Conservation (phyloP, 2,797 vertebrate genomes). For the Darevskia mixta region DNA sequence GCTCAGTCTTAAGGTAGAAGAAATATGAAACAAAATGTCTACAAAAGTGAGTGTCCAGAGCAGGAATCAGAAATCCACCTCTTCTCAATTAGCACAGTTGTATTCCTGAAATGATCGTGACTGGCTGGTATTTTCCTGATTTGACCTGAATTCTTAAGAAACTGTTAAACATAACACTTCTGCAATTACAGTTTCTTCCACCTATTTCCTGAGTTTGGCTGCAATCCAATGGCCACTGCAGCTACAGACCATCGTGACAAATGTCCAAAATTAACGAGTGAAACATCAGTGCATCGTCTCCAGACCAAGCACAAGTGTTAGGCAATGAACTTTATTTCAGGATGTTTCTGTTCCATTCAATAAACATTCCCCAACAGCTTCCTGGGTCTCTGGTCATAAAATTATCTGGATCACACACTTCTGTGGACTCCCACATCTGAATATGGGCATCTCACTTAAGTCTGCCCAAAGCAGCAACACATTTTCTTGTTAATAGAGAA, state of each 20-base stretch:
- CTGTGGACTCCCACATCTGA: background rate
- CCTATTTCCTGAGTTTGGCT: background rate
- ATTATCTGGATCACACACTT: background rate
- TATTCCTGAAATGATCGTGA: background rate
- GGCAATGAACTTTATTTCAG: background rate
- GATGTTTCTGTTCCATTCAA: background rate
- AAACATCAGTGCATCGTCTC: background rate
- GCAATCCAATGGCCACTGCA: background rate
- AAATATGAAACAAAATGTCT: background rate
- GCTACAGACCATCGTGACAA: background rate
- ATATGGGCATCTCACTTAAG: constrained; percentile 4
- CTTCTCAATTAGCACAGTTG: background rate
- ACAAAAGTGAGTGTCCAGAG: background rate
- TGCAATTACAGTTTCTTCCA: background rate
- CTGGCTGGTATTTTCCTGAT: background rate
- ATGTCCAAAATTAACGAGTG: background rate
- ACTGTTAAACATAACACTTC: background rate
- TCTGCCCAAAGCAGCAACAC: background rate
- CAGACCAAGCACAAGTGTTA: background rate
- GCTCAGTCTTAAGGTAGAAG: background rate
- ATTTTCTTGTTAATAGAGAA: constrained; percentile 2
- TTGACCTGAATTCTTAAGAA: background rate
- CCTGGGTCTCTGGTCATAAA: background rate
- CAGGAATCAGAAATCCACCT: background rate
- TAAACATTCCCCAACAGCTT: background rate